Evolutionary conservation across 2,797 vertebrate genomes (phyloP).

Genomic region (Anolis apletophallus): DNA sequence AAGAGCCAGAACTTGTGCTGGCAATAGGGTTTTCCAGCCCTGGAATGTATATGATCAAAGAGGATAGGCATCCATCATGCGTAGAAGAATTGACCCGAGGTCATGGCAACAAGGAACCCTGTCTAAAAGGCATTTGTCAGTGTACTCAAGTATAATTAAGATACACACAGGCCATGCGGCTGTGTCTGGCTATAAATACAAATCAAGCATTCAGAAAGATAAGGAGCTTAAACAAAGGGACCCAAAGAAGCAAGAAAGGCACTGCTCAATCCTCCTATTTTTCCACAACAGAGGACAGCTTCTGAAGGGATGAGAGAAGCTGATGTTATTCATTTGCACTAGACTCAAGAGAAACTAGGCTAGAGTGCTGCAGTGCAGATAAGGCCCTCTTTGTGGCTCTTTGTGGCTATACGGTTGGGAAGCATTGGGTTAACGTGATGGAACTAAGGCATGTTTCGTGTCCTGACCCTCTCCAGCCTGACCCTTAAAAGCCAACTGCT

Average conservation of each 20-base stretch:
- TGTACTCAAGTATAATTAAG: neutral
- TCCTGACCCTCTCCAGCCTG: too few species aligned
- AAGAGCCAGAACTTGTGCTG: neutral
- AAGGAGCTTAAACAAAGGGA: neutral
- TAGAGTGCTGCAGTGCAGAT: neutral
- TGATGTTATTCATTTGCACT: neutral
- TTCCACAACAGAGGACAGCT: neutral
- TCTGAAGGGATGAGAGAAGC: neutral
- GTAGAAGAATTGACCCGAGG: neutral
- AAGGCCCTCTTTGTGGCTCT: too few species aligned
- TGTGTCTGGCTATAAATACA: neutral
- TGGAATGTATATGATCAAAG: neutral
- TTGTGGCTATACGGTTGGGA: too few species aligned
- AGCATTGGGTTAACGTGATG: too few species aligned
- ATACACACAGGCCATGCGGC: neutral
- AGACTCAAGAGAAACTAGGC: neutral
- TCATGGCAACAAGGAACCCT: neutral
- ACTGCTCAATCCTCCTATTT: neutral
- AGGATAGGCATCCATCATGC: neutral
- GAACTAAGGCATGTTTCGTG: too few species aligned
- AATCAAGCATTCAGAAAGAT: neutral
- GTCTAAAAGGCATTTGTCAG: neutral
- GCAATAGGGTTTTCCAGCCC: neutral
- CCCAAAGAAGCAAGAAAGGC: neutral
- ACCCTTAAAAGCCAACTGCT: too few species aligned